Evolutionary conservation across 2,113 vertebrate genomes (phyloP), one percentile per base, ranked within the genome.

Genomic region (Xiphophorus couchianus): DNA sequence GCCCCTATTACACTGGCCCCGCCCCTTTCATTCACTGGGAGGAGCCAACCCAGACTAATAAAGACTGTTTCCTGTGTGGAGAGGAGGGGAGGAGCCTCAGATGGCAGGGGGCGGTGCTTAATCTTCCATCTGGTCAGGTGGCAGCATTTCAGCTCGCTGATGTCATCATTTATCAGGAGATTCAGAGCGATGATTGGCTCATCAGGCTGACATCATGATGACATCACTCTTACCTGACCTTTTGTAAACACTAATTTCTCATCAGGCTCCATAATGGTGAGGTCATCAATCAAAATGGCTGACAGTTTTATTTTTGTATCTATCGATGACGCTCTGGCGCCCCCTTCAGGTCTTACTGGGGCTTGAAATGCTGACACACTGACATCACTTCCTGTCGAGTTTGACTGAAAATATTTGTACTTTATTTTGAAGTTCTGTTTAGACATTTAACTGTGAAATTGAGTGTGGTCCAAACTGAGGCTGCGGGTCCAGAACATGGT

Each of bases 401-500:
- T 69, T 58, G 67, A 77, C 77, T 69, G 66, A 77, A 77, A 67
- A 37, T 15, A 6, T 72, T 68, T 2, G 58, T 69, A 62, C 54
- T 30, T 54, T 80, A 51, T 63, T 37, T 11, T 72, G 60, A 48
- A 73, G 31, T 73, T 68, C 63, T 65, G 28, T 66, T 17, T 48
- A 28, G n/a, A 48, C 37, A 8, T 58, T n/a, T 82, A 84, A 87
- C 84, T 89, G 83, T 90, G 85, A 91, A 90, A 70, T 60, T 54
- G 73, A 70, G 68, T 30, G 69, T 78, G 80, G 71, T 86, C 44
- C 31, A 76, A 76, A 74, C 76, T 42, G 66, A 83, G 64, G 88
- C 69, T 27, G 0, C 28, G 64, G 76, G 69, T 39, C 69, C 68
- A 66, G 69, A 70, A 74, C 71, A 3, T 14, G 62, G 80, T 63